These are phyloP conservation scores for Elymnias hypermnestra DNA, from an alignment of 1,140 invertebrate species.

Conservation along the genomic window DNA sequence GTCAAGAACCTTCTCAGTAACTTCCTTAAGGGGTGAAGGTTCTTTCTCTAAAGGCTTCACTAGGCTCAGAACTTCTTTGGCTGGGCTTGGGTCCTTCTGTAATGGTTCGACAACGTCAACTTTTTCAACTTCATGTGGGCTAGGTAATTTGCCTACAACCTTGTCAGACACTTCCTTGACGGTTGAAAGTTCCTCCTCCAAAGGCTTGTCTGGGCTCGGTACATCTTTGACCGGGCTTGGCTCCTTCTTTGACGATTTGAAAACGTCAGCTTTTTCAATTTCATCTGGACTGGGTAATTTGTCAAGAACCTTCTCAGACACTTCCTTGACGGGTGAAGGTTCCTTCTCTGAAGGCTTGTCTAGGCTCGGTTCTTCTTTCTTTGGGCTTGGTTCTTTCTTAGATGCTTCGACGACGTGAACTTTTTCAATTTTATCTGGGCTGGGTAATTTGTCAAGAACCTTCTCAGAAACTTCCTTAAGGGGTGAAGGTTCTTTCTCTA, in stretches of 20 bases:
- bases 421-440: neutral
- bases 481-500: conserved; percentile 13
- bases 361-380: neutral
- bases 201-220: neutral
- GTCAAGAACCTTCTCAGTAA: neutral
- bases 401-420: no score
- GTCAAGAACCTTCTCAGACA: conserved; percentile 2
- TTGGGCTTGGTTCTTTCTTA: conserved; percentile 9
- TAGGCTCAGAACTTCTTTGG: neutral
- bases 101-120: no score
- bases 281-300: no score
- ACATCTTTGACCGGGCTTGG: no score
- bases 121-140: no score
- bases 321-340: neutral
- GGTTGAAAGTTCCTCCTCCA: conserved; percentile 2
- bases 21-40: conserved; percentile 5
- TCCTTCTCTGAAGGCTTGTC: conserved; percentile 5
- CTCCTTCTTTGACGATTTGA: conserved; percentile 8
- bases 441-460: no score
- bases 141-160: no score
- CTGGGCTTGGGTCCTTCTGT: neutral
- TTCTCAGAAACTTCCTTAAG: conserved; percentile 5
- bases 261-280: no score
- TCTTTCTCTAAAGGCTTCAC: conserved; percentile 14
- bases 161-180: no score